Percentiles rank a stretch among this genome's conserved stretches.
Conservation (phyloP, 2,797 vertebrate species). For the Enteromius thamalakanensis region DNA sequence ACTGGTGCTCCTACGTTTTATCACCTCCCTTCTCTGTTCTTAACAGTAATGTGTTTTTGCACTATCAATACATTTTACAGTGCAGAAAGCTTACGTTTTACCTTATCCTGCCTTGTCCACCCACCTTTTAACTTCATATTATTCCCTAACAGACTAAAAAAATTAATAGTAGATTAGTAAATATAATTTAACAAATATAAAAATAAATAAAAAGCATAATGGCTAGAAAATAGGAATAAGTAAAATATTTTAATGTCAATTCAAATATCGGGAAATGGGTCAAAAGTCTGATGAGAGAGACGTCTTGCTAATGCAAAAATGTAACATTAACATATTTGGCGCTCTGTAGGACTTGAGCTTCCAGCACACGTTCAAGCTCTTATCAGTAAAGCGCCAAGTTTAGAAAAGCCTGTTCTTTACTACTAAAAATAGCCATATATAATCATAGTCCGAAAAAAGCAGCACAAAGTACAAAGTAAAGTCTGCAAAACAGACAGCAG, state of each 20-base stretch:
- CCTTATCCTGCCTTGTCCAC: neutral
- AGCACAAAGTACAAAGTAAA: constrained; percentile 16
- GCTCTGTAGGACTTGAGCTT: neutral
- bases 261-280: neutral
- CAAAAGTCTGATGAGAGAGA: neutral
- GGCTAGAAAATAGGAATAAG: neutral
- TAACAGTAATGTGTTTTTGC: neutral
- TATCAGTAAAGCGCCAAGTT: constrained; percentile 38
- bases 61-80: neutral
- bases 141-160: neutral
- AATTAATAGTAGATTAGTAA: neutral
- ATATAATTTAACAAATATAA: neutral
- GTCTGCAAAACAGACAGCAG: constrained; percentile 44
- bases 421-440: constrained; percentile 44
- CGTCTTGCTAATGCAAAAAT: neutral
- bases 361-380: constrained; percentile 22
- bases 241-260: neutral
- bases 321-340: neutral
- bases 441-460: constrained; percentile 53
- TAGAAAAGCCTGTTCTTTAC: constrained; percentile 48
- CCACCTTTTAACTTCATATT: neutral
- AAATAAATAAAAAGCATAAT: neutral
- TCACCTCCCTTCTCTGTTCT: neutral
- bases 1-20: neutral
- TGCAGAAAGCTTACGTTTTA: neutral